Evolutionary conservation across 1,140 invertebrate genomes (phyloP), one percentile per base, ranked within the genome.

Genomic region (Nasonia giraulti): DNA sequence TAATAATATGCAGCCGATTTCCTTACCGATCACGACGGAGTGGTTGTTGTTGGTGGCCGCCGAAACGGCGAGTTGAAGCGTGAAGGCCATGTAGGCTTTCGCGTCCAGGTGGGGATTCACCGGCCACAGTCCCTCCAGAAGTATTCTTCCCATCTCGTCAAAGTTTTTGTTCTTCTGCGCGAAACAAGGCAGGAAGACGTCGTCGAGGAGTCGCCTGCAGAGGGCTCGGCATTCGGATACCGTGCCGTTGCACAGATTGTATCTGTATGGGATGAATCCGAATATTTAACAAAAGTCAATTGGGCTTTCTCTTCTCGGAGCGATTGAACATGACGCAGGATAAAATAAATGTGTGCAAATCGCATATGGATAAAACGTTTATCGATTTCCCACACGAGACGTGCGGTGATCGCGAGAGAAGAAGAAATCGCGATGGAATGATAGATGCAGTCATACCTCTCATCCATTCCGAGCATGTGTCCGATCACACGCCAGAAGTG

Each of bases 401-500:
- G n/a, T n/a, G n/a, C n/a, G n/a, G n/a, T n/a, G n/a, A n/a, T n/a
- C 8, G 27, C 7, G 8, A 44, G 8, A 44, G 40, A 44, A 44
- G 7, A 40, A 40, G 33, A 44, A 44, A 44, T 44, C 40, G 0
- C 33, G 12, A 47, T 5, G 12, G 3, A 40, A 40, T 17, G 6
- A n/a, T 27, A 27, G 27, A 27, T 4, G 40, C 0, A 66, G 88
- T 1, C 27, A 27, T 90, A 96, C 95, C 94, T 95, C 88, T 98
- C 97, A 86, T 97, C 95, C 20, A 98, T 95, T 2, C 97, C 97
- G 73, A 98, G 93, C 88, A 97, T 91, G 88, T 96, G 94, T 1
- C 97, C 97, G 47, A 98, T 95, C 1, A 96, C 95, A 69, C 95
- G 94, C 97, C 97, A 98, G 87, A 98, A 95, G 90, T 98, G 97